These are phyloP conservation scores for Drosophila pseudoananassae DNA, from an alignment of 1,140 invertebrate genomes.

Conservation along the genomic window DNA sequence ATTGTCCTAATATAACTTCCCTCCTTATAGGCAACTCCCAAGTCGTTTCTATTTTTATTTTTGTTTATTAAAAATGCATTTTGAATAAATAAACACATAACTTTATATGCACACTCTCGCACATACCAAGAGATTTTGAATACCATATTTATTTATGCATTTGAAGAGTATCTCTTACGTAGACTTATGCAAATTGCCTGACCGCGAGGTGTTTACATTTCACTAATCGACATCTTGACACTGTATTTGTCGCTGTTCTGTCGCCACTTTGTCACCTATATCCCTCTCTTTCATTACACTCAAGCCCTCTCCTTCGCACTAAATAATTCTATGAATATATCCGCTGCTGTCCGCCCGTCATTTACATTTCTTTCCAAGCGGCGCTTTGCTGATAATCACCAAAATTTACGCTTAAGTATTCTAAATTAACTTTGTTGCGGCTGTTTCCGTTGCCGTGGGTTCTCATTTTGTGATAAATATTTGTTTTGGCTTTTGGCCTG, in stretches of 20 bases:
- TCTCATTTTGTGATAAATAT: conserved; percentile 46
- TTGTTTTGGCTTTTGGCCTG: conserved; percentile 41
- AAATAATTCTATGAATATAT: conserved; percentile 4
- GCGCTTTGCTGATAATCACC: conserved; percentile 33
- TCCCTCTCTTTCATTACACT: neutral
- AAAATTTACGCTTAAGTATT: conserved; percentile 40
- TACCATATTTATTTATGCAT: conserved; percentile 8
- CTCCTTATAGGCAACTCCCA: neutral
- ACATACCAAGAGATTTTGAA: neutral
- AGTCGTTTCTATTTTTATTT: neutral
- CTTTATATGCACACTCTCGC: conserved; percentile 15
- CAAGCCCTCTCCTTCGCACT: neutral
- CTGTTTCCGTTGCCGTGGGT: conserved; percentile 3
- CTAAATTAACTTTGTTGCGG: conserved; percentile 41
- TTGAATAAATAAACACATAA: conserved; percentile 38
- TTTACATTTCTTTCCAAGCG: conserved; percentile 33
- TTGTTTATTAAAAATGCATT: conserved; percentile 35
- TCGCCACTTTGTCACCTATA: conserved; percentile 6
- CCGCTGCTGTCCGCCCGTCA: conserved; percentile 6
- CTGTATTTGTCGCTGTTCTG: conserved; percentile 13
- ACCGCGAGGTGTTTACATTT: conserved; percentile 39
- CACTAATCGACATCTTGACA: conserved; percentile 39
- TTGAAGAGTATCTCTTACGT: conserved; percentile 25
- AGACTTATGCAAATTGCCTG: conserved; percentile 33
- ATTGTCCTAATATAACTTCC: too few species aligned